These are phyloP conservation scores for Pocillopora verrucosa DNA, from an alignment of 64 coral and sea anemone species.

Conservation along the genomic window DNA sequence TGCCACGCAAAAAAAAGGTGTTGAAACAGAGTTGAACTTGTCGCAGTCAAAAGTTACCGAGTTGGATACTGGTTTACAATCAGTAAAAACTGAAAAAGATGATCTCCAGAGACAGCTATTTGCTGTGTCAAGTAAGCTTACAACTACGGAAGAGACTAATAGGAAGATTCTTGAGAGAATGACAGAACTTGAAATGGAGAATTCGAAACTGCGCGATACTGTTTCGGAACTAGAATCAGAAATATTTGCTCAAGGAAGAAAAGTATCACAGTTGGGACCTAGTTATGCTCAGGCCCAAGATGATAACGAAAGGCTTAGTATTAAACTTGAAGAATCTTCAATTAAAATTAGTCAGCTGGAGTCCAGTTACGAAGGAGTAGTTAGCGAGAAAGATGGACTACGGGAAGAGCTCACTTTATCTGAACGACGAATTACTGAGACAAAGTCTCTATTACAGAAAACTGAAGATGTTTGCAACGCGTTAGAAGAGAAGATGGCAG, in stretches of 20 bases:
- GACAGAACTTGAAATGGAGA: slow-evolving; percentile 56
- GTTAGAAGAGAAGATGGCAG: slow-evolving; percentile 46
- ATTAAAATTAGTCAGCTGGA: slow-evolving; percentile 73
- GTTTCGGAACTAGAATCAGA: slow-evolving; percentile 64
- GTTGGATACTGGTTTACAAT: slow-evolving; percentile 41
- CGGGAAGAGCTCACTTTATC: slow-evolving; percentile 69
- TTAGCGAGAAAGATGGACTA: slow-evolving; percentile 71
- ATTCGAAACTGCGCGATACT: slow-evolving; percentile 43
- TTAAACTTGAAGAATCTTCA: slow-evolving; percentile 62
- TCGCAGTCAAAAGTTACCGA: slow-evolving; percentile 58
- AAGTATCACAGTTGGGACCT: slow-evolving; percentile 54
- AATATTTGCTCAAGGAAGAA: slow-evolving; percentile 56
- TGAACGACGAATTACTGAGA: slow-evolving; percentile 67
- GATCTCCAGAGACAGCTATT: slow-evolving; percentile 59
- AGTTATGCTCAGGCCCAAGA: slow-evolving; percentile 51
- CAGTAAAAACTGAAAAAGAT: slow-evolving; percentile 58
- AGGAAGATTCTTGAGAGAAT: slow-evolving; percentile 63
- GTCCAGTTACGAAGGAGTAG: slow-evolving; percentile 52
- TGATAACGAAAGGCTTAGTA: slow-evolving; percentile 54
- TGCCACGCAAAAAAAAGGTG: slow-evolving; percentile 36
- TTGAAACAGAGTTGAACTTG: slow-evolving; percentile 51
- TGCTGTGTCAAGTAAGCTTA: slow-evolving; percentile 66
- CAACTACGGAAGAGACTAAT: slow-evolving; percentile 57
- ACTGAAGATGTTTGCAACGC: slow-evolving; percentile 77
- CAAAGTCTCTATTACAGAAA: slow-evolving; percentile 58